Percentiles rank a stretch among this genome's conserved stretches.
phyloP scores from a whole-genome alignment of 2,113 vertebrate species.

The Anguilla japonica region DNA sequence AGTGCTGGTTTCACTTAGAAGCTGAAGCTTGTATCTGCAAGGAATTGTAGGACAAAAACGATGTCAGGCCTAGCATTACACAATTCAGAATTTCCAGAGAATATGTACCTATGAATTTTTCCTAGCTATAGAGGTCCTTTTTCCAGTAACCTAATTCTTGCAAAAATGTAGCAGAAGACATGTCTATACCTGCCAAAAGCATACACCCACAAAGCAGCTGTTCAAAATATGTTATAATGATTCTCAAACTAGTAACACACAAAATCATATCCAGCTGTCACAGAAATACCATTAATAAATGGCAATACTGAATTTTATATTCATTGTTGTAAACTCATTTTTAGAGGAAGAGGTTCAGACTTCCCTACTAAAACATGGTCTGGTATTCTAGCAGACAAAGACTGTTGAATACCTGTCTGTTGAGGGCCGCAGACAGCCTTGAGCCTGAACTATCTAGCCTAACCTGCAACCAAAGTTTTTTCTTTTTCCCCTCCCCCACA shows the following conservation, averaged over 20 bases:
- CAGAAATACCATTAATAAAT: not conserved
- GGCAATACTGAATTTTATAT: not conserved
- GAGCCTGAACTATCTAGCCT: not conserved
- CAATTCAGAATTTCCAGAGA: not conserved
- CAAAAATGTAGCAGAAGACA: not conserved
- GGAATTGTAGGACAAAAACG: not conserved
- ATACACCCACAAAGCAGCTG: not conserved
- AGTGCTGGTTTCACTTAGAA: slow-evolving; percentile 25
- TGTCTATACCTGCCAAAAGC: not conserved
- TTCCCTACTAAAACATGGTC: not conserved
- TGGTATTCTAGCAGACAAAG: not conserved
- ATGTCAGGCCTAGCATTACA: not conserved
- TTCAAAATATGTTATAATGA: not conserved
- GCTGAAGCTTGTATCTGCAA: slow-evolving; percentile 18
- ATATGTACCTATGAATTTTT: not conserved
- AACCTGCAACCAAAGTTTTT: not conserved
- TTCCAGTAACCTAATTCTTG: not conserved
- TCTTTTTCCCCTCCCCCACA: not conserved
- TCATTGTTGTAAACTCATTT: not conserved
- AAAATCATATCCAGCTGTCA: not conserved
- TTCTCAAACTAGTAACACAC: not conserved
- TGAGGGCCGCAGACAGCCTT: not conserved
- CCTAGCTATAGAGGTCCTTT: not conserved
- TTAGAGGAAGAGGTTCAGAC: not conserved
- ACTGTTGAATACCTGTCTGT: not conserved